These are phyloP conservation scores for Melieria crassipennis DNA, from an alignment of 2,888 invertebrate genomes.

Conservation along the genomic window DNA sequence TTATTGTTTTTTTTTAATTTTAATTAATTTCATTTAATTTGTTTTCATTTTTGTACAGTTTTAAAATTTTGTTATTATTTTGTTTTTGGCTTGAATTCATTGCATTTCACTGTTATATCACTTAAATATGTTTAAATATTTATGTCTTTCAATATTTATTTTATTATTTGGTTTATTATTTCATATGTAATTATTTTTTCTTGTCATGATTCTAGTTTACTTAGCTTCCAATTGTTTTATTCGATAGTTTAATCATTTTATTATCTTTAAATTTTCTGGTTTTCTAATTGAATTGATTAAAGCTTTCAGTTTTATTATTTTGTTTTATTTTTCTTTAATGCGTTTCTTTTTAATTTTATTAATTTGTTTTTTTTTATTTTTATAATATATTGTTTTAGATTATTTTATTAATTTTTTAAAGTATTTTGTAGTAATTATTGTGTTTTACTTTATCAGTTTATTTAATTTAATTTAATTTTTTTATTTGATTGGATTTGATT, in stretches of 20 bases:
- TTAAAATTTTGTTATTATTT: background rate
- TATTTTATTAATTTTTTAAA: background rate
- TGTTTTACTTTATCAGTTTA: background rate
- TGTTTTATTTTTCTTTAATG: no score
- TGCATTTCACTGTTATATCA: no score
- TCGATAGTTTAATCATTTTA: background rate
- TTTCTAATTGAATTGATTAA: no score
- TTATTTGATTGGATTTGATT: slow-evolving; percentile 13
- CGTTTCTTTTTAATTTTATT: no score
- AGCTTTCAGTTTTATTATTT: no score
- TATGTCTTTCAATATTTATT: background rate
- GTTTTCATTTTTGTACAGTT: background rate
- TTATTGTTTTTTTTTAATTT: background rate
- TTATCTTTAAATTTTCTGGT: background rate
- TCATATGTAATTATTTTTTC: background rate
- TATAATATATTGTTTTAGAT: no score
- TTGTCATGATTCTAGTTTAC: background rate
- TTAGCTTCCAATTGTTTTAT: background rate
- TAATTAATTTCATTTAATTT: background rate
- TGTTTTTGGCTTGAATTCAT: background rate
- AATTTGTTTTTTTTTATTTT: no score
- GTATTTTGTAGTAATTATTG: background rate
- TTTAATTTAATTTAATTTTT: background rate
- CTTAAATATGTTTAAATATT: background rate
- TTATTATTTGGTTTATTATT: background rate